These are phyloP conservation scores for Dicyrtomina minuta DNA, from an alignment of 2,888 invertebrate genomes.

Conservation along the genomic window DNA sequence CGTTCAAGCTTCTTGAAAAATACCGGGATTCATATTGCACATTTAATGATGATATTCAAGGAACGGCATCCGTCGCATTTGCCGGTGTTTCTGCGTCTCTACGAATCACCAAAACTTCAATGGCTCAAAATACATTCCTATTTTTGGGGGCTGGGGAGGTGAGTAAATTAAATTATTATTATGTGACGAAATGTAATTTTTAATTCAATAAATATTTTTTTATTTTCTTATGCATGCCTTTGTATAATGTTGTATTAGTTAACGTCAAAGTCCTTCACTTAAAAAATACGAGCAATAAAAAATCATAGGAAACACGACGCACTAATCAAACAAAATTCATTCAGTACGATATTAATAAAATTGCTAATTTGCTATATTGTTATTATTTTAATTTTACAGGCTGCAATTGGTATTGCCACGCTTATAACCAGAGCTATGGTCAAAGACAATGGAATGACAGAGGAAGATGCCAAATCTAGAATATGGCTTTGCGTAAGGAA, in stretches of 20 bases:
- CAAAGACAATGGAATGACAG: constrained; percentile 74
- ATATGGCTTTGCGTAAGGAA: constrained; percentile 69
- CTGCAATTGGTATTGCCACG: constrained; percentile 79
- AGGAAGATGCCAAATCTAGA: constrained; percentile 72
- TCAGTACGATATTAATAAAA: too few relatives aligned
- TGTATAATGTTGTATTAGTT: too few relatives aligned
- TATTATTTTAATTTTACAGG: background rate
- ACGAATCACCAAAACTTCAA: constrained; percentile 74
- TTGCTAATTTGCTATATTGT: too few relatives aligned
- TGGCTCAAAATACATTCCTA: constrained; percentile 82
- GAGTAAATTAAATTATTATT: constrained; percentile 37
- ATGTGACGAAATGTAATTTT: too few relatives aligned
- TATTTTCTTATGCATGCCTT: too few relatives aligned
- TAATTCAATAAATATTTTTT: too few relatives aligned
- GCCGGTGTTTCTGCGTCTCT: constrained; percentile 88
- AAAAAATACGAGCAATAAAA: too few relatives aligned
- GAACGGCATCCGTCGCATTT: constrained; percentile 93
- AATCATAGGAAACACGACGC: too few relatives aligned
- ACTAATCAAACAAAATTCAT: too few relatives aligned
- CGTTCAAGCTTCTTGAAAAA: constrained; percentile 86
- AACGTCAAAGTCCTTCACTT: background rate
- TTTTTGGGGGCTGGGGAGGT: constrained; percentile 98
- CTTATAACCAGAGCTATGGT: constrained; percentile 91
- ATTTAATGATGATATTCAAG: constrained; percentile 99
- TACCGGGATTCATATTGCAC: constrained; percentile 88